A percentile compares a stretch with the other conserved stretches of the same genome.
These are phyloP conservation scores for Cinclus cinclus DNA, from an alignment of 2,113 vertebrate genomes.

Conservation along the genomic window DNA sequence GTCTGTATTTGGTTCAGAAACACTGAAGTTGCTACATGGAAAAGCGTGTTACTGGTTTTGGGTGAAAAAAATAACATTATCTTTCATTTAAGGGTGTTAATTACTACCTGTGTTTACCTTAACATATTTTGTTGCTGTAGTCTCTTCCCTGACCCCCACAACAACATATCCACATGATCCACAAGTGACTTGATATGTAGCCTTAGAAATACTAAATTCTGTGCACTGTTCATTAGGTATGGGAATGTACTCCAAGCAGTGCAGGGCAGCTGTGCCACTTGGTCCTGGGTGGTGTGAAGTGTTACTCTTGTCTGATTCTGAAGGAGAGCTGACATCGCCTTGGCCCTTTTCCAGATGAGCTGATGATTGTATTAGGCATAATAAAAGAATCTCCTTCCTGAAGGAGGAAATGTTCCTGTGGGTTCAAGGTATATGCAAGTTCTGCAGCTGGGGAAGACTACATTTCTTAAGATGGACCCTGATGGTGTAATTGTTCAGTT, in stretches of 20 bases:
- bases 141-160: background rate
- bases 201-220: background rate
- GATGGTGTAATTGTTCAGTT: background rate
- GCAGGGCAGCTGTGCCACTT: background rate
- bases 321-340: background rate
- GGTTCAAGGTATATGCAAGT: background rate
- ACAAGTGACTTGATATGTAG: rapidly evolving
- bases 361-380: background rate
- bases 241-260: background rate
- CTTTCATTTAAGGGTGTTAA: background rate
- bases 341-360: background rate
- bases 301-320: background rate
- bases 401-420: background rate
- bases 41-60: background rate
- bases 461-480: background rate
- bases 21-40: background rate
- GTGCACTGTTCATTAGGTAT: rapidly evolving
- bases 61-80: background rate
- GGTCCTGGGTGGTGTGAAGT: background rate
- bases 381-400: background rate
- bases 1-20: background rate
- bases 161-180: background rate
- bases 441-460: rapidly evolving
- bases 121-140: background rate
- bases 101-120: background rate